phyloP scores from a whole-genome alignment of 2,113 vertebrate species.

The Dicrurus megarhynchus region DNA sequence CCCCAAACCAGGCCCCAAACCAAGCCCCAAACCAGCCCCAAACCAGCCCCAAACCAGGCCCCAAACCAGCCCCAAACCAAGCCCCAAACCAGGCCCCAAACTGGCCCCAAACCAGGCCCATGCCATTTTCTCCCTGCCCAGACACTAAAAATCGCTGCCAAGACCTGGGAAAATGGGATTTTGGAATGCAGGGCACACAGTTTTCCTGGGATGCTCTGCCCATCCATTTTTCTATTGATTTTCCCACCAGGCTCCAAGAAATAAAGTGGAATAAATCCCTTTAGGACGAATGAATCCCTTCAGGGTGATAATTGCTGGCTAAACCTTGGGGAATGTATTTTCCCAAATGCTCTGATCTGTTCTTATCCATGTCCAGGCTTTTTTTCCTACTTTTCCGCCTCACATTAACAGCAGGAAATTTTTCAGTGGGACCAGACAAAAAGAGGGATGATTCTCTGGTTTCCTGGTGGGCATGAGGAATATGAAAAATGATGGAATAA shows the following conservation, averaged over 20 bases:
- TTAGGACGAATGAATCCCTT: neutral
- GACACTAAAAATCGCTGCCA: neutral
- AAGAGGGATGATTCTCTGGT: neutral
- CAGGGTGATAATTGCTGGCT: neutral
- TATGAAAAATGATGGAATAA: neutral
- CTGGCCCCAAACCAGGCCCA: neutral
- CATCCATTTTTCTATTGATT: neutral
- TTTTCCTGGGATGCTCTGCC: neutral
- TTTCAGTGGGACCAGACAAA: too few relatives aligned
- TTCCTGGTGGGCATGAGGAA: neutral
- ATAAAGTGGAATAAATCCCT: neutral
- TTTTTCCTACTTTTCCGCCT: neutral
- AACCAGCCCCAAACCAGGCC: neutral
- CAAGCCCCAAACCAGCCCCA: rapidly evolving
- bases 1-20: rapidly evolving
- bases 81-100: neutral
- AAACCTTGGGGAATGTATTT: neutral
- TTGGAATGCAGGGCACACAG: neutral
- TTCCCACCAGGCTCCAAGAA: neutral
- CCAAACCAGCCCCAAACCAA: neutral
- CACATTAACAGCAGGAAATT: neutral
- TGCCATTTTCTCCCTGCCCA: neutral
- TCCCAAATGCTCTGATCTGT: neutral
- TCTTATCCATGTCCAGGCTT: neutral
- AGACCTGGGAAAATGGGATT: neutral